Evolutionary conservation across 2,797 vertebrate genomes (phyloP).

Genomic region (Phyllotis vaccarum): DNA sequence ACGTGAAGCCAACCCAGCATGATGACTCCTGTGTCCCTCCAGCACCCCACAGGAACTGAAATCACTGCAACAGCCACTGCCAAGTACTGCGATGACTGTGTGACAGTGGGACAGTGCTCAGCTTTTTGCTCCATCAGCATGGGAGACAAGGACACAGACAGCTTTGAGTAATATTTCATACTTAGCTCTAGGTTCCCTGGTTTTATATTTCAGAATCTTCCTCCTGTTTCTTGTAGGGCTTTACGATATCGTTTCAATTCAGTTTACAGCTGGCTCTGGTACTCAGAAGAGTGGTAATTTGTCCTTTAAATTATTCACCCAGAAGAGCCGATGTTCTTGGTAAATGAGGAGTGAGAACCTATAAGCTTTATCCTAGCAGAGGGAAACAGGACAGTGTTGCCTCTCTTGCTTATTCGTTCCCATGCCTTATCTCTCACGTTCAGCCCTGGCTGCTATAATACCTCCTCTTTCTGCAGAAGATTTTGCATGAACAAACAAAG

Average conservation of each 20-base stretch:
- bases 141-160: slow-evolving; percentile 76
- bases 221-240: slow-evolving; percentile 73
- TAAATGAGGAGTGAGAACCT: slow-evolving; percentile 65
- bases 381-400: slow-evolving; percentile 61
- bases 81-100: slow-evolving; percentile 73
- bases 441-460: slow-evolving; percentile 75
- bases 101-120: slow-evolving; percentile 64
- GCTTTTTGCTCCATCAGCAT: slow-evolving; percentile 81
- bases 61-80: slow-evolving; percentile 68
- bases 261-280: slow-evolving; percentile 78
- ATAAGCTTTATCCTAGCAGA: slow-evolving; percentile 48
- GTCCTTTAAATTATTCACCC: slow-evolving; percentile 81
- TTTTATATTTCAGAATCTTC: slow-evolving; percentile 79
- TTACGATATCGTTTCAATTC: slow-evolving; percentile 83
- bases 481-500: slow-evolving; percentile 80
- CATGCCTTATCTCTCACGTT: slow-evolving; percentile 76
- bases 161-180: slow-evolving; percentile 80
- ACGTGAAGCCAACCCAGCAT: slow-evolving; percentile 64
- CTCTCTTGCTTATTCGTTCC: slow-evolving; percentile 66
- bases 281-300: slow-evolving; percentile 79
- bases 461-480: slow-evolving; percentile 71
- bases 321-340: slow-evolving; percentile 75
- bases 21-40: slow-evolving; percentile 47
- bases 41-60: slow-evolving; percentile 71
- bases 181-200: slow-evolving; percentile 78